phyloP scores from a whole-genome alignment of 37 sponge, comb jelly and placozoan genomes.

The Hormiphora californensis region DNA sequence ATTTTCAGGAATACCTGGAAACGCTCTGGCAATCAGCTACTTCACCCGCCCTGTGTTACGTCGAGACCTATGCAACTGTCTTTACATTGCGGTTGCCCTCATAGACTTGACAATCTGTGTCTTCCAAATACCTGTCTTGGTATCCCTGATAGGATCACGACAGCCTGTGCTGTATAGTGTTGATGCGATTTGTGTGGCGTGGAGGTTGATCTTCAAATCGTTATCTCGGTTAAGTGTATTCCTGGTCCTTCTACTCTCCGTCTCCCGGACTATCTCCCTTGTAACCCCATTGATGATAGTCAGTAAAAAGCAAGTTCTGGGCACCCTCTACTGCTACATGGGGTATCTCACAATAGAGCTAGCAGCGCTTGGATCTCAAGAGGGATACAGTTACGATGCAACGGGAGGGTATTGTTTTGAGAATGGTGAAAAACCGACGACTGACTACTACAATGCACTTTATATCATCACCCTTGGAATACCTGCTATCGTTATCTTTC shows the following conservation, averaged over 20 bases:
- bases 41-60: neutral
- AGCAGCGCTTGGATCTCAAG: neutral
- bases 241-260: conserved; percentile 38
- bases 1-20: conserved; percentile 46
- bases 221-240: conserved; percentile 34
- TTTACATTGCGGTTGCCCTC: conserved; percentile 33
- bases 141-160: neutral
- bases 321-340: conserved; percentile 4
- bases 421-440: conserved; percentile 29
- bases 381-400: neutral
- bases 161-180: neutral
- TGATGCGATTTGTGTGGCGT: neutral
- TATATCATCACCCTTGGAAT: conserved; percentile 12
- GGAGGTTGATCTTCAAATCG: conserved; percentile 48
- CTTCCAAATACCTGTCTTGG: conserved; percentile 27
- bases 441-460: neutral
- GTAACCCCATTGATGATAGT: neutral
- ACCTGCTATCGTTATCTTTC: neutral
- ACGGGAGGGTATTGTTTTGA: conserved; percentile 47
- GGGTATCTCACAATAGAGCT: neutral
- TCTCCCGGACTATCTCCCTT: conserved; percentile 24
- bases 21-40: conserved; percentile 21
- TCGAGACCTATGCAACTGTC: neutral
- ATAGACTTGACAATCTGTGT: neutral
- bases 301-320: neutral